Conservation (phyloP, 2,888 invertebrate species). For the Schizaphis graminum region DNA sequence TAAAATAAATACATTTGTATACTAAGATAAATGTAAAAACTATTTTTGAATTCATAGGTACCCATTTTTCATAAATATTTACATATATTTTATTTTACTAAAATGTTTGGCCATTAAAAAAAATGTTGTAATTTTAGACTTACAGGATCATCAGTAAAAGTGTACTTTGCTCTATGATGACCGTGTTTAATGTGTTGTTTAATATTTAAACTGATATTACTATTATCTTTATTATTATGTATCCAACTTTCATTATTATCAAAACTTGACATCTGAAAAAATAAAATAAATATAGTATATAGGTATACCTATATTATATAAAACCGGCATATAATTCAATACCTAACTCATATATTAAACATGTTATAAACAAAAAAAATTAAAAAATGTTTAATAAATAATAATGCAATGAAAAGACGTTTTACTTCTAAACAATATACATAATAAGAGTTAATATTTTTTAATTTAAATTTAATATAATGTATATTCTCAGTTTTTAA, state of each 20-base stretch:
- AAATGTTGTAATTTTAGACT: not conserved
- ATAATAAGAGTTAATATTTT: no score
- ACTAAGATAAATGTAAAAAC: not conserved
- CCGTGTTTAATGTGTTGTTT: conserved; percentile 43
- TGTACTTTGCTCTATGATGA: conserved; percentile 35
- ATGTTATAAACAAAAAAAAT: not conserved
- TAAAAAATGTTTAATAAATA: not conserved
- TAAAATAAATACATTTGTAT: not conserved
- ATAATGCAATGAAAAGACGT: not conserved
- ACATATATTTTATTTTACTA: not conserved
- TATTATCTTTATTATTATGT: not conserved
- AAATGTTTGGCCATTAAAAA: not conserved
- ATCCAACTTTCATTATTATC: not conserved
- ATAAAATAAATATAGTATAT: not conserved
- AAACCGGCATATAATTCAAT: not conserved
- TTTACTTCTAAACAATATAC: not conserved
- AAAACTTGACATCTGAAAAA: conserved; percentile 38
- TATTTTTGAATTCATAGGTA: not conserved
- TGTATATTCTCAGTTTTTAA: not conserved
- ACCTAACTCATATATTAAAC: not conserved
- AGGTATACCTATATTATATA: no score
- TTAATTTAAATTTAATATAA: not conserved
- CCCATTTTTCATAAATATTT: not conserved
- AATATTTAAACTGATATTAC: conserved; percentile 30
- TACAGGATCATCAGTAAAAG: conserved; percentile 45